Base-by-base conservation (phyloP, 2,888 invertebrate species). In the Tanaodytes sp. region DNA sequence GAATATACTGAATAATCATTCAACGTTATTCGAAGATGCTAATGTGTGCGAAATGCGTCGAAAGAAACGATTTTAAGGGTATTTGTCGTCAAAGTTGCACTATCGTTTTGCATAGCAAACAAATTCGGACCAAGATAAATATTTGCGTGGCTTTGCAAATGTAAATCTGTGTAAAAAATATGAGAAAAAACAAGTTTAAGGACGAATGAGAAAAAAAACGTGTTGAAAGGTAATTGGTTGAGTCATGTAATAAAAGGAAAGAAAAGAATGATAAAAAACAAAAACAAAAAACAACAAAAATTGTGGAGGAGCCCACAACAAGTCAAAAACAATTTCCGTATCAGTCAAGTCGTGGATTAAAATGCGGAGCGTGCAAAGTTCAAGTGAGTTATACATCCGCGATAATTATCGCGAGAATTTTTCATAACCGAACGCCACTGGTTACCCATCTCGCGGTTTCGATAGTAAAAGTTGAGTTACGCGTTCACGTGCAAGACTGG, bases 381-480 rank as follows among this genome's bases (percentile, higher is more conserved):
- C 61, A 23, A 23, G 8, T 4, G 8, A 59, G 40, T 48, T 27
- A 23, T 8, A 23, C 23, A 23, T 3, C 2, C 1, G 33, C 15
- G 61, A 51, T 37, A 45, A 61, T 51, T 37, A 43, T 45, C 14
- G 16, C 16, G n/a, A 15, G 42, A 33, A 42, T 54, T 54, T 45
- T 43, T 20, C 33, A 23, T 43, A 23, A 37, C 36, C 43, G 18
- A 37, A 9, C 11, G 27, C 39, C 33, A n/a, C n/a, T n/a, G n/a
- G n/a, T 23, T 8, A 8, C 12, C 40, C 15, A 33, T 31, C 14
- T 39, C 19, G 31, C 43, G 33, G 31, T 8, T 48, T 12, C 19
- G 59, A 59, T 49, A 59, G 59, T 59, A 59, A 59, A 59, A 59
- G 59, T 59, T 42, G 36, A 20, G 1, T 42, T 18, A 19, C 5